Evolutionary conservation across 2,113 vertebrate genomes (phyloP).

Genomic region (Phyllostomus discolor): DNA sequence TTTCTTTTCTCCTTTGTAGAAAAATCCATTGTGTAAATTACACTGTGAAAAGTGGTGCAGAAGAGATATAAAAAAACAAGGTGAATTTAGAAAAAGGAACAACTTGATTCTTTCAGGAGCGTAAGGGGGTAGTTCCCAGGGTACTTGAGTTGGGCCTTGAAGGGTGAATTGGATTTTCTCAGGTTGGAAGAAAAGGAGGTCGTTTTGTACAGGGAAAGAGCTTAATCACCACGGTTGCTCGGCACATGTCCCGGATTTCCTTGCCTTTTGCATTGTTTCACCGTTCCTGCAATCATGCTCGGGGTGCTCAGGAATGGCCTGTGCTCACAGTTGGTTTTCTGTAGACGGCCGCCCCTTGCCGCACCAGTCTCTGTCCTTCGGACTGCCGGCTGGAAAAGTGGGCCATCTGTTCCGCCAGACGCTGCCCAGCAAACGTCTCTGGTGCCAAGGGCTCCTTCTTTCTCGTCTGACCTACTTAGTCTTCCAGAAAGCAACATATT

Average conservation of each 20-base stretch:
- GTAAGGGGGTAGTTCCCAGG: background rate
- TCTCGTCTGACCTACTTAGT: conserved; percentile 59
- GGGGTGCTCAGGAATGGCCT: background rate
- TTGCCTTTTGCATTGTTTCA: background rate
- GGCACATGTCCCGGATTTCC: background rate
- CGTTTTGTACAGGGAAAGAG: background rate
- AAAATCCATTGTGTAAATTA: background rate
- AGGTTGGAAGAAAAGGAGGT: background rate
- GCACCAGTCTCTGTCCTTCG: background rate
- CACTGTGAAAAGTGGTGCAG: background rate
- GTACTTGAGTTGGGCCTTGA: background rate
- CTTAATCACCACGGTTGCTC: fast-evolving
- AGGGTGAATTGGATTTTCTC: background rate
- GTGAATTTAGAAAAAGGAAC: background rate
- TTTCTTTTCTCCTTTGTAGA: background rate
- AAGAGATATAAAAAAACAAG: background rate
- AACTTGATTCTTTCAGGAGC: background rate
- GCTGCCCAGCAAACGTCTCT: background rate
- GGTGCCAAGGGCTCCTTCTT: conserved; percentile 41
- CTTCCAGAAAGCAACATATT: background rate
- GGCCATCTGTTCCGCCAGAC: conserved; percentile 66
- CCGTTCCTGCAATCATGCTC: background rate
- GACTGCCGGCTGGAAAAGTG: conserved; percentile 34
- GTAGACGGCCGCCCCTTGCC: background rate
- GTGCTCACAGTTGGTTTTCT: background rate